Percentiles rank a stretch among this genome's conserved stretches.
These are phyloP conservation scores for Myopa testacea DNA, from an alignment of 2,888 invertebrate genomes.

Conservation along the genomic window DNA sequence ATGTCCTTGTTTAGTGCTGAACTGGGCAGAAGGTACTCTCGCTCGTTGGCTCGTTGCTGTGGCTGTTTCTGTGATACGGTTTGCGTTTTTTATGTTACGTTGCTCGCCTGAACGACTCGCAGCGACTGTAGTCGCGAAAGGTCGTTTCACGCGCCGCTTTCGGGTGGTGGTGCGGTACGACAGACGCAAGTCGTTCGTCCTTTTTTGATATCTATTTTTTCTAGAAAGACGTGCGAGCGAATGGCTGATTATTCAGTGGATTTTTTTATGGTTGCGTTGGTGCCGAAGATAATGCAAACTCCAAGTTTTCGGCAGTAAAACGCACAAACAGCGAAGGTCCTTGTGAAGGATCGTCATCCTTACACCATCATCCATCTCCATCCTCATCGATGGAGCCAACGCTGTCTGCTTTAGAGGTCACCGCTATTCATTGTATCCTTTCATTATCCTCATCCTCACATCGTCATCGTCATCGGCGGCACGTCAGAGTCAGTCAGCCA, in stretches of 20 bases:
- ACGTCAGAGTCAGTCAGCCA: conserved; percentile 4
- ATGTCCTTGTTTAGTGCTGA: conserved; percentile 2
- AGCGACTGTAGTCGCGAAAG: not conserved
- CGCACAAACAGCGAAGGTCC: not conserved
- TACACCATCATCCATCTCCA: not conserved
- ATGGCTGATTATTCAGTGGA: conserved; percentile 16
- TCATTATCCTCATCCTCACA: not conserved
- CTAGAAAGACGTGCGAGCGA: conserved; percentile 7
- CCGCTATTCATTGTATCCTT: too few relatives aligned
- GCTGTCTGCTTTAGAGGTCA: too few relatives aligned
- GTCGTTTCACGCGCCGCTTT: not conserved
- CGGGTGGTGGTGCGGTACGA: conserved; percentile 17
- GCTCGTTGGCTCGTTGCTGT: not conserved
- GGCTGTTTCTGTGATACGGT: not conserved
- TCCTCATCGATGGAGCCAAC: not conserved
- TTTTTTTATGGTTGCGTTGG: conserved; percentile 15
- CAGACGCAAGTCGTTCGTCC: not conserved
- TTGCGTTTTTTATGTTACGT: not conserved
- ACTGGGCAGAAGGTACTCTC: not conserved
- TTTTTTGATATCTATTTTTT: conserved; percentile 1
- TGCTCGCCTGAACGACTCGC: not conserved
- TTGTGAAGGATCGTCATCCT: not conserved
- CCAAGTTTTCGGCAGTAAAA: conserved; percentile 17
- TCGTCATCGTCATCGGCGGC: not conserved
- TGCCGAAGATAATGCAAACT: conserved; percentile 33